Percentiles rank a stretch among this genome's conserved stretches.
Conservation (phyloP, 1,140 invertebrate species). For the Cotesia glomerata region DNA sequence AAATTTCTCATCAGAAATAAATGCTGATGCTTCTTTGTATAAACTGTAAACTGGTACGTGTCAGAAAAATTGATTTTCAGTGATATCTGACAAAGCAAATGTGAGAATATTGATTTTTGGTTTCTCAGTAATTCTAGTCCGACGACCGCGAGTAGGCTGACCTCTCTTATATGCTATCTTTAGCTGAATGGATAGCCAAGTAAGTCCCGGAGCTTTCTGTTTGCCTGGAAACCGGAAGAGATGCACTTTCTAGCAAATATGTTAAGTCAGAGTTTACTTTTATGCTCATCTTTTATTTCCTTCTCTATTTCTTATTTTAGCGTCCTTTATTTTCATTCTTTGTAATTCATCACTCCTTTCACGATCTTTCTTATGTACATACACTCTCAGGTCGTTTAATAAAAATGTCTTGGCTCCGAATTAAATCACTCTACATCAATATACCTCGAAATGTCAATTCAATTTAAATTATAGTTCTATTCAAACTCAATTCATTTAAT, state of each 20-base stretch:
- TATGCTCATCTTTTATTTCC: neutral
- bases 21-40: no score
- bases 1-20: no score
- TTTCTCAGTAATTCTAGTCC: neutral
- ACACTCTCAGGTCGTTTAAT: no score
- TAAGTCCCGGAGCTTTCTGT: neutral
- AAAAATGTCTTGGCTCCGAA: no score
- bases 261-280: slow-evolving; percentile 5
- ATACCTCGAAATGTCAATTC: no score
- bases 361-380: neutral
- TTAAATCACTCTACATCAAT: no score
- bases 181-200: neutral
- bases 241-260: slow-evolving; percentile 5
- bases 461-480: no score
- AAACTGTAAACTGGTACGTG: no score
- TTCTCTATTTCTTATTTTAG: neutral
- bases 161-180: neutral
- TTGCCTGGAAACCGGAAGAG: neutral
- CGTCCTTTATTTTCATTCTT: neutral
- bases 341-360: neutral
- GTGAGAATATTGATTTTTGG: neutral
- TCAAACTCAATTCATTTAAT: no score
- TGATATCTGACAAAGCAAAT: neutral
- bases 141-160: neutral
- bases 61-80: neutral